Evolutionary conservation across 2,797 vertebrate species (phyloP).

Genomic region (Mus minutoides): DNA sequence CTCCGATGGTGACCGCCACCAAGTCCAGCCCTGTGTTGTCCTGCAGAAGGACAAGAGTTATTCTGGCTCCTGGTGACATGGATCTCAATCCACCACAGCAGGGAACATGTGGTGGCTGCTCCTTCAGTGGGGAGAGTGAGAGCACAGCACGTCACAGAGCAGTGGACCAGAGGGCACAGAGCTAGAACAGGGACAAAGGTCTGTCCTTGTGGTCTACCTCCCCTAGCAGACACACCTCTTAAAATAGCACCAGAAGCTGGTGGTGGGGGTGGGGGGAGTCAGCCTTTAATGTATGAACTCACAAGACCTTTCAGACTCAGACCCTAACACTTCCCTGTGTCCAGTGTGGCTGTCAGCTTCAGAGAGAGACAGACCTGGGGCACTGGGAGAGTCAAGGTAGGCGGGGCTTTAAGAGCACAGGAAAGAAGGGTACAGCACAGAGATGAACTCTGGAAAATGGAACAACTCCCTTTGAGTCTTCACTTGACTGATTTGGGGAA

Average conservation of each 20-base stretch:
- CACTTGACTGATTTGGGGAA: not conserved
- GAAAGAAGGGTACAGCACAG: not conserved
- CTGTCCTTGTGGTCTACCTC: not conserved
- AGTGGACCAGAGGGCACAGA: too few species aligned
- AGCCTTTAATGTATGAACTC: not conserved
- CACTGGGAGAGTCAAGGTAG: not conserved
- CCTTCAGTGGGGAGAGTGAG: not conserved
- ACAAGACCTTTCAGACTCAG: not conserved
- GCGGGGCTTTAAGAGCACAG: not conserved
- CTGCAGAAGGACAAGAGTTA: not conserved
- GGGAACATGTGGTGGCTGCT: not conserved
- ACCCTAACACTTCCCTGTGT: too few species aligned
- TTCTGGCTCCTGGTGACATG: not conserved
- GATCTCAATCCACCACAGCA: not conserved
- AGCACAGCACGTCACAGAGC: not conserved
- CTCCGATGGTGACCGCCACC: not conserved
- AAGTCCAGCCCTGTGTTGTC: not conserved
- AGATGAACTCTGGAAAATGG: not conserved
- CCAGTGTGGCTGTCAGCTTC: not conserved
- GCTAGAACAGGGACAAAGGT: not conserved
- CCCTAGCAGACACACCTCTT: not conserved
- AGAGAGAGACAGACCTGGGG: not conserved
- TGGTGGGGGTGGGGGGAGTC: not conserved
- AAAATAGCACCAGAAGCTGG: not conserved
- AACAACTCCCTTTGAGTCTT: not conserved